phyloP scores from a whole-genome alignment of 2,113 vertebrate species.

The Sorex fumeus region DNA sequence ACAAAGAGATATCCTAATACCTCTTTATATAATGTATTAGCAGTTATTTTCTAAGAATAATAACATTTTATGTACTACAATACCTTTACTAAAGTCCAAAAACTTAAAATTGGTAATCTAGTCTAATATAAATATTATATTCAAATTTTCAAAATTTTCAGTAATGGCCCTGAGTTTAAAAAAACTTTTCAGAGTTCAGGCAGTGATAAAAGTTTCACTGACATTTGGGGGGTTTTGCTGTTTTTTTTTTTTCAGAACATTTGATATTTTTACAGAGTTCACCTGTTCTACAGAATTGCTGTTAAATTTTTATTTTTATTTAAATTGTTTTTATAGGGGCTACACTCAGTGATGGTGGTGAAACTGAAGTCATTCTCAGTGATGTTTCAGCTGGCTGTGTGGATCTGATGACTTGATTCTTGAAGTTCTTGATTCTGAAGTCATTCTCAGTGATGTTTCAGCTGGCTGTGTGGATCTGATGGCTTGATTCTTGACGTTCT shows the following conservation, averaged over 20 bases:
- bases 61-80: background rate
- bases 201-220: background rate
- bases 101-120: background rate
- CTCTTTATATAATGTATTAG: background rate
- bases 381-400: no score
- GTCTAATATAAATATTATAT: background rate
- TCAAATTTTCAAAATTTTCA: background rate
- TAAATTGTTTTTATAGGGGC: no score
- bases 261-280: slow-evolving; percentile 11
- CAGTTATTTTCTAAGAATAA: background rate
- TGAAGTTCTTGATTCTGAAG: no score
- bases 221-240: background rate
- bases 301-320: background rate
- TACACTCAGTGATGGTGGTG: no score
- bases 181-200: background rate
- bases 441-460: no score
- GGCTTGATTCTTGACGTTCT: no score
- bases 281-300: slow-evolving; percentile 32
- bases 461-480: no score
- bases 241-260: background rate
- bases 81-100: background rate
- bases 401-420: no score
- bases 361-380: no score
- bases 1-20: background rate
- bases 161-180: background rate